phyloP scores from a whole-genome alignment of 1,140 invertebrate genomes.

The Drosophila serrata region DNA sequence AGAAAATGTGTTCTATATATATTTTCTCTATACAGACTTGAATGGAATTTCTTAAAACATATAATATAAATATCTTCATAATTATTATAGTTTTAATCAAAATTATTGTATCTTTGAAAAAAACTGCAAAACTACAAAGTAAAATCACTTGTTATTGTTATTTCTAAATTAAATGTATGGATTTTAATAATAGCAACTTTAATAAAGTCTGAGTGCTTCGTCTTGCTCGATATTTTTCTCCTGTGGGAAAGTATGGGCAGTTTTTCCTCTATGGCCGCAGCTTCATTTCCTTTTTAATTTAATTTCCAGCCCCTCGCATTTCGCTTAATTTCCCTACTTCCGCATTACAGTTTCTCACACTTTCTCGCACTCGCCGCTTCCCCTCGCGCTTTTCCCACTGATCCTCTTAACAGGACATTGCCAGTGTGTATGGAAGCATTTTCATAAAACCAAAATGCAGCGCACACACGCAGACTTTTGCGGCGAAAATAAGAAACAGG shows the following conservation, averaged over 20 bases:
- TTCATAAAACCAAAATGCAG: constrained; percentile 65
- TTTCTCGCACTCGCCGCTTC: constrained; percentile 12
- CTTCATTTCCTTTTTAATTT: constrained; percentile 78
- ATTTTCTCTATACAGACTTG: background rate
- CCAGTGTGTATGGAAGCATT: constrained; percentile 32
- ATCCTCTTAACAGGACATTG: constrained; percentile 68
- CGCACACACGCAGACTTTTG: constrained; percentile 27
- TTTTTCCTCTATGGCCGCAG: constrained; percentile 32
- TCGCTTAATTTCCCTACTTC: constrained; percentile 57
- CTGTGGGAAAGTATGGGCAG: background rate
- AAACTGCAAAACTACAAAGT: background rate
- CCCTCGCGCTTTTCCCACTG: constrained; percentile 30
- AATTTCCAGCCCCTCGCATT: constrained; percentile 54
- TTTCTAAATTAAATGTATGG: background rate
- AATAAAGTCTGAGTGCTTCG: too few relatives aligned
- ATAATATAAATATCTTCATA: background rate
- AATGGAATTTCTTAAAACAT: too few relatives aligned
- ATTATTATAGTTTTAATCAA: background rate
- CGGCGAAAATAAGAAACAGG: constrained; percentile 1
- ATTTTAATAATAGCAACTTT: too few relatives aligned
- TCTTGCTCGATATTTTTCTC: background rate
- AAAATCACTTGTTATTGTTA: background rate
- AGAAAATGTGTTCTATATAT: background rate
- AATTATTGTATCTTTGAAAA: too few relatives aligned
- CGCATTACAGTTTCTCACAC: constrained; percentile 48